Conservation (phyloP, 2,113 vertebrate genomes). For the Nestor notabilis region DNA sequence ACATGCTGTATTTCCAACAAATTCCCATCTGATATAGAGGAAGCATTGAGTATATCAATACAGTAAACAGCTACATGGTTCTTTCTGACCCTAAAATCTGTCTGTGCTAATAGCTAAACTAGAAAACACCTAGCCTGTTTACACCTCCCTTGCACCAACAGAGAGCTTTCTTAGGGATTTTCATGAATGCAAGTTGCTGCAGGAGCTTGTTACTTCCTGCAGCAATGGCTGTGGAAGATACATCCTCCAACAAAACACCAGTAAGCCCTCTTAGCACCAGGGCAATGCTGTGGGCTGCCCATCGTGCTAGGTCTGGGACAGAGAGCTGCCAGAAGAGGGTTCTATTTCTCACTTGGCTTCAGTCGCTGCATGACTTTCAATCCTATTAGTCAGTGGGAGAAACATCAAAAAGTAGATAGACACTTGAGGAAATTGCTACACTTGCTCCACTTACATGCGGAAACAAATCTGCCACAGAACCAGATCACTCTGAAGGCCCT, state of each 20-base stretch:
- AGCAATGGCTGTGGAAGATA: neutral
- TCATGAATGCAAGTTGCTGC: fast-evolving
- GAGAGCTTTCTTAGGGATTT: neutral
- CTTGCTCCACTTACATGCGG: neutral
- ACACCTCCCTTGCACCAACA: neutral
- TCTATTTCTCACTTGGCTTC: neutral
- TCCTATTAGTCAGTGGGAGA: neutral
- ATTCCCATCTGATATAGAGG: neutral
- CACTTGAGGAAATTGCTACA: neutral
- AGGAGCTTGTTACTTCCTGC: neutral
- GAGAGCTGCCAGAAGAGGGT: neutral
- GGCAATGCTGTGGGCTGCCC: neutral
- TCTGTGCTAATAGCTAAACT: neutral
- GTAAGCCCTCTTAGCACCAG: too few species aligned
- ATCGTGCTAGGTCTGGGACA: neutral
- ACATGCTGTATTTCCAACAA: neutral
- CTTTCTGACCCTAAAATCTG: neutral
- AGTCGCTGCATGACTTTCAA: neutral
- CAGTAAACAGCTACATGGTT: fast-evolving
- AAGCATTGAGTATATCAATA: neutral
- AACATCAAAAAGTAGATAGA: neutral
- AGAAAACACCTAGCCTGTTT: neutral
- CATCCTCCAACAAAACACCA: neutral
- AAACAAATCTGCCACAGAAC: neutral
- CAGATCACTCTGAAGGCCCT: neutral